Evolutionary conservation across 2,797 vertebrate species (phyloP).

Genomic region (Tapirus indicus): DNA sequence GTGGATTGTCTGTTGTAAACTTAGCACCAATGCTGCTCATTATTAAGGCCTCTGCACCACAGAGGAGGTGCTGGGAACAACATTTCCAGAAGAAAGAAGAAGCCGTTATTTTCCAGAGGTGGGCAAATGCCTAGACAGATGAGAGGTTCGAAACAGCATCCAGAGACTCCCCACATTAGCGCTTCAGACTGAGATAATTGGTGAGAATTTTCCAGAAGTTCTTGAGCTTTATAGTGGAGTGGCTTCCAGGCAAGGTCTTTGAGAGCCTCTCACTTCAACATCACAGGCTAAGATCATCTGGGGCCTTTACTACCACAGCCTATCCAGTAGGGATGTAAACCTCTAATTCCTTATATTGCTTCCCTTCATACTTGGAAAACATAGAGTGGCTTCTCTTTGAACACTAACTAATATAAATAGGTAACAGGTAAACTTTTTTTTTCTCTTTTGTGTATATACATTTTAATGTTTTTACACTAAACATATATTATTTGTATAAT

Average conservation of each 20-base stretch:
- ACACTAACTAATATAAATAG: background rate
- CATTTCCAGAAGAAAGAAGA: background rate
- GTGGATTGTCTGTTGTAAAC: background rate
- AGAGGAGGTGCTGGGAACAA: background rate
- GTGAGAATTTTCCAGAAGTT: background rate
- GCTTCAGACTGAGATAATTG: background rate
- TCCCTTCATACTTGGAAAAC: background rate
- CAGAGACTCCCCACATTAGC: background rate
- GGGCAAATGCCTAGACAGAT: background rate
- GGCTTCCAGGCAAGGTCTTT: background rate
- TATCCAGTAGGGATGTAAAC: background rate
- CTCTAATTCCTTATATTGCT: background rate
- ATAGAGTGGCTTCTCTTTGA: background rate
- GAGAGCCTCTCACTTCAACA: background rate
- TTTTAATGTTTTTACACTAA: background rate
- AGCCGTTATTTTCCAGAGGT: background rate
- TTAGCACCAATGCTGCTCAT: background rate
- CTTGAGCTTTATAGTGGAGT: background rate
- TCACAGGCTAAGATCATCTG: background rate
- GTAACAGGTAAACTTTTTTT: background rate
- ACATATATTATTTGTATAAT: background rate
- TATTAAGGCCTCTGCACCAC: background rate
- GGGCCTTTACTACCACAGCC: background rate
- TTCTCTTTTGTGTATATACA: background rate
- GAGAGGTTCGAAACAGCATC: background rate